Evolutionary conservation across 2,888 invertebrate species (phyloP).

Genomic region (Thereva nobilitata): DNA sequence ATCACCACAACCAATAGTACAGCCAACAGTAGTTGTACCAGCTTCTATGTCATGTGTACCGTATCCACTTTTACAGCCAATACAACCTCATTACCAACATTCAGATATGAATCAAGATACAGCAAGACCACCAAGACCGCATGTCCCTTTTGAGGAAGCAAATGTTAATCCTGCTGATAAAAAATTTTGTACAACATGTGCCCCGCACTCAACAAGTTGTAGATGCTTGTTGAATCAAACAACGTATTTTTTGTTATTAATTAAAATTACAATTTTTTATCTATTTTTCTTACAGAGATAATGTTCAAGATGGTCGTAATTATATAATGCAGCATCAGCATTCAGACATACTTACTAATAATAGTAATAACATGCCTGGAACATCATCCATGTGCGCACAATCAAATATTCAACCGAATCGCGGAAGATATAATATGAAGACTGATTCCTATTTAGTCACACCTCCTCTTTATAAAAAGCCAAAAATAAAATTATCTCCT

Average conservation of each 20-base stretch:
- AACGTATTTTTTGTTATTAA: slow-evolving; percentile 6
- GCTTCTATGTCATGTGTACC: slow-evolving; percentile 13
- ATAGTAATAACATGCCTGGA: background rate
- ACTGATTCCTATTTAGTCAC: slow-evolving; percentile 4
- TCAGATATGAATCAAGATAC: background rate
- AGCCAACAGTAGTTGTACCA: slow-evolving; percentile 13
- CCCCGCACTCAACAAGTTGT: slow-evolving; percentile 10
- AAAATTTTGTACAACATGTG: slow-evolving; percentile 7
- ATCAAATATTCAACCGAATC: background rate
- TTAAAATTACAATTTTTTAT: slow-evolving; percentile 3
- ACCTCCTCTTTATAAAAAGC: background rate
- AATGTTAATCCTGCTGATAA: background rate
- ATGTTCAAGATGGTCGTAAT: background rate
- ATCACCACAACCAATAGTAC: slow-evolving; percentile 11
- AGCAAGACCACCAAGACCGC: background rate
- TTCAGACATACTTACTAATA: background rate
- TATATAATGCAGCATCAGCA: background rate
- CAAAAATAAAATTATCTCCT: slow-evolving; percentile 13
- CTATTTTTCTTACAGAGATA: slow-evolving; percentile 1
- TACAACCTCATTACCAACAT: slow-evolving; percentile 2
- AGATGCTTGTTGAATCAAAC: background rate
- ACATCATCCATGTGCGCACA: too few species aligned
- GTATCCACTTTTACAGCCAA: slow-evolving; percentile 9
- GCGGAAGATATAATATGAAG: slow-evolving; percentile 11
- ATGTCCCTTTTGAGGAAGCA: background rate